phyloP scores from a whole-genome alignment of 37 sponge, comb jelly and placozoan genomes.

The Cladorhizidae sp. region DNA sequence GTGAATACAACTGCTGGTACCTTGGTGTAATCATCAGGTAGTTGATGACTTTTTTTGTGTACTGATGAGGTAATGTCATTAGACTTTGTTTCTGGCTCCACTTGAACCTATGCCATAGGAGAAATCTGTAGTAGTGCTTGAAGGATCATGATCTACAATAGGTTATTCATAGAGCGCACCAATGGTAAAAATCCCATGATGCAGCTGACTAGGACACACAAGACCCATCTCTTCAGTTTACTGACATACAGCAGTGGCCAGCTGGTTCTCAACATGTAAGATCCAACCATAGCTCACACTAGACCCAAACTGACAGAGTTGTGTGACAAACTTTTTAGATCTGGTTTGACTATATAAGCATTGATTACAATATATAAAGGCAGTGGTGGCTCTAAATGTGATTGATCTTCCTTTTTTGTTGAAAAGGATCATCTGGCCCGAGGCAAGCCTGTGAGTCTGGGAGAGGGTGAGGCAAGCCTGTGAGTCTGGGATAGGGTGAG shows the following conservation, averaged over 20 bases:
- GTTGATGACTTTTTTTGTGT: neutral
- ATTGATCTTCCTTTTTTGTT: constrained; percentile 13
- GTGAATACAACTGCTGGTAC: constrained; percentile 14
- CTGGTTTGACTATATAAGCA: constrained; percentile 16
- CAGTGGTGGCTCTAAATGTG: constrained; percentile 8
- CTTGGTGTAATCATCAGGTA: constrained; percentile 16
- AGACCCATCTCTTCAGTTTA: neutral
- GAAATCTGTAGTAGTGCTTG: constrained; percentile 8
- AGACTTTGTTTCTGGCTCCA: neutral
- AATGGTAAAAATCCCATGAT: neutral
- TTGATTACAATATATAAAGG: constrained; percentile 25
- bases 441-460: no score
- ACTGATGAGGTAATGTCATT: neutral
- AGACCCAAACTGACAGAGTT: constrained; percentile 8
- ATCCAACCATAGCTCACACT: constrained; percentile 18
- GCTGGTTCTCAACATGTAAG: constrained; percentile 21
- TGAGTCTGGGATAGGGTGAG: no score
- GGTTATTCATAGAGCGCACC: constrained; percentile 31
- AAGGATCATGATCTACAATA: constrained; percentile 10
- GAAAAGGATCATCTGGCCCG: constrained; percentile 25
- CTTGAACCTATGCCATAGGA: constrained; percentile 14
- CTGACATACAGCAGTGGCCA: constrained; percentile 29
- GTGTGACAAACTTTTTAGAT: constrained; percentile 29
- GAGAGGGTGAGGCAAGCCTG: no score
- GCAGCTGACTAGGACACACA: constrained; percentile 9